Conservation (phyloP, 2,113 vertebrate species). For the Heterotilapia buettikoferi region DNA sequence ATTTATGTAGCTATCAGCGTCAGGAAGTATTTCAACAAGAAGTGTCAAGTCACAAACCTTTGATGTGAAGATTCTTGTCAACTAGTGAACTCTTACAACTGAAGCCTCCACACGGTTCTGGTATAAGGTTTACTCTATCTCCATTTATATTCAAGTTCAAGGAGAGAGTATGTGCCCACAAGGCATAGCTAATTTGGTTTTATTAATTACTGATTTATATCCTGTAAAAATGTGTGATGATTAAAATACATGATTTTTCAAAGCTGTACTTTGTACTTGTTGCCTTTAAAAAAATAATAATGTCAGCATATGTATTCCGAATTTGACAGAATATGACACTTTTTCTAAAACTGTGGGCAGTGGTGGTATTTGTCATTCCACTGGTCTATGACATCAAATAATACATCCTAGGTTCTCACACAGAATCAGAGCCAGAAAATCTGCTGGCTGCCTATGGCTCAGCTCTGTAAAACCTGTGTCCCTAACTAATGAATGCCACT, state of each 20-base stretch:
- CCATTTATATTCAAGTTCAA: neutral
- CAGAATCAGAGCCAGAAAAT: slow-evolving; percentile 10
- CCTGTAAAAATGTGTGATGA: neutral
- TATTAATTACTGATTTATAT: neutral
- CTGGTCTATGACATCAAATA: slow-evolving; percentile 23
- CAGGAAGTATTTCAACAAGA: neutral
- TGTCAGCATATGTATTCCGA: neutral
- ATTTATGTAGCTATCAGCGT: neutral
- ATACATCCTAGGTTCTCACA: slow-evolving; percentile 26
- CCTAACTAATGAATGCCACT: slow-evolving; percentile 51
- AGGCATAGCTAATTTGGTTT: neutral
- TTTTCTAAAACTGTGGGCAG: neutral
- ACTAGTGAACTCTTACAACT: neutral
- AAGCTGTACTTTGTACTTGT: neutral
- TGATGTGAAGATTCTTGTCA: slow-evolving; percentile 1
- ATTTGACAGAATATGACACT: neutral
- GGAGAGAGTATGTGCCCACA: neutral
- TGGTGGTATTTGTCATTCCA: slow-evolving; percentile 1
- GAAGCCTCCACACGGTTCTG: slow-evolving; percentile 9
- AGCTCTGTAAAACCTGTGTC: slow-evolving; percentile 27
- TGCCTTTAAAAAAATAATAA: neutral
- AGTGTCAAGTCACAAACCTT: slow-evolving; percentile 25
- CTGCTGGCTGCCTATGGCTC: slow-evolving; percentile 1
- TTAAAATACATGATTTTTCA: neutral
- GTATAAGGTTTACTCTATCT: neutral